Conservation (phyloP, 2,797 vertebrate genomes). For the Iguana delicatissima region DNA sequence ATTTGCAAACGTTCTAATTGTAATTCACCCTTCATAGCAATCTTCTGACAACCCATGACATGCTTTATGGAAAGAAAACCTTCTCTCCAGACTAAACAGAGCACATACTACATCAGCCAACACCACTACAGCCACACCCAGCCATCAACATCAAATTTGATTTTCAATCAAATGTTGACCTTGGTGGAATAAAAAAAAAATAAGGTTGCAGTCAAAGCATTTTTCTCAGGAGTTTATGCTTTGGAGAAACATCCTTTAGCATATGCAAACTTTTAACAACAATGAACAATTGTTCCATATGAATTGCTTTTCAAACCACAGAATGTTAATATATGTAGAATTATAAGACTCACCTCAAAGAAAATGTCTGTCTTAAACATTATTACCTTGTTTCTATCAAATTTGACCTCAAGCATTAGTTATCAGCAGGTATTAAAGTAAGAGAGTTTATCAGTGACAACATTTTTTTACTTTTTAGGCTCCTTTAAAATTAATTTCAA, state of each 20-base stretch:
- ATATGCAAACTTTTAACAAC: constrained; percentile 41
- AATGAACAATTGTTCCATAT: constrained; percentile 36
- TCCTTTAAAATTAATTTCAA: background rate
- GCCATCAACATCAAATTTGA: constrained; percentile 65
- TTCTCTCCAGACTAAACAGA: constrained; percentile 21
- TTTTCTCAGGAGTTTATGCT: constrained; percentile 34
- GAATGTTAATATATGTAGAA: constrained; percentile 48
- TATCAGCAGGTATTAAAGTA: constrained; percentile 58
- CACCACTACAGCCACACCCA: constrained; percentile 54
- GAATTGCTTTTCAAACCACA: constrained; percentile 57
- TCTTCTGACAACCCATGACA: constrained; percentile 47
- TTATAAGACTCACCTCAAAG: constrained; percentile 51
- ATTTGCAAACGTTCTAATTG: constrained; percentile 46
- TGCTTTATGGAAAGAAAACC: constrained; percentile 57
- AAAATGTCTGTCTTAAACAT: constrained; percentile 47
- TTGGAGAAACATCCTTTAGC: constrained; percentile 33
- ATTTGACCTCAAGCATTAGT: constrained; percentile 33
- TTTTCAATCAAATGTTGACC: constrained; percentile 70
- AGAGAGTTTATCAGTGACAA: constrained; percentile 38
- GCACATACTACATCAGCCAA: constrained; percentile 40
- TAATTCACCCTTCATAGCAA: constrained; percentile 49
- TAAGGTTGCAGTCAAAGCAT: constrained; percentile 41
- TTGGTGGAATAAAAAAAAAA: constrained; percentile 42
- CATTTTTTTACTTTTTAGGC: background rate
- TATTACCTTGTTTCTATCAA: background rate